These are phyloP conservation scores for Miichthys miiuy DNA, from an alignment of 2,797 vertebrate species.

Conservation along the genomic window DNA sequence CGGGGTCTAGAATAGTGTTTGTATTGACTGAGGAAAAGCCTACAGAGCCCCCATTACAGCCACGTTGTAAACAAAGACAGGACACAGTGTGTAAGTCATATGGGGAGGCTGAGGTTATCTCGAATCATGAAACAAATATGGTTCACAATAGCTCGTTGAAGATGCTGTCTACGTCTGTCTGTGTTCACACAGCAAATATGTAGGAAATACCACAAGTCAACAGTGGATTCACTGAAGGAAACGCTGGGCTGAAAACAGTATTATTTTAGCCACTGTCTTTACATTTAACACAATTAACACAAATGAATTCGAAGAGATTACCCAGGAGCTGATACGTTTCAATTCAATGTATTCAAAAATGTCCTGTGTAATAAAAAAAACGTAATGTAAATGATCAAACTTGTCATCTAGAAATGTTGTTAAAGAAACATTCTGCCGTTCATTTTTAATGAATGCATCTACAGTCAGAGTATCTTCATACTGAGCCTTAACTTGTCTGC, in stretches of 20 bases:
- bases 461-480: neutral
- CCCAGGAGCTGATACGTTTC: neutral
- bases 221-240: conserved; percentile 4
- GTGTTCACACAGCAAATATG: conserved; percentile 14
- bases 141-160: conserved; percentile 33
- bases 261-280: neutral
- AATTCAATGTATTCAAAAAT: neutral
- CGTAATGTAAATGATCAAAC: neutral
- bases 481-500: neutral
- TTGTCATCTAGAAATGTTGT: neutral
- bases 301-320: neutral
- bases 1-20: conserved; percentile 66
- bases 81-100: conserved; percentile 56
- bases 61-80: conserved; percentile 72
- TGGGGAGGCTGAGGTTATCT: conserved; percentile 26
- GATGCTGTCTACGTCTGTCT: conserved; percentile 12
- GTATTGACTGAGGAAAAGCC: conserved; percentile 77
- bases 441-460: neutral
- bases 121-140: conserved; percentile 50
- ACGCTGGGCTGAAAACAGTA: neutral
- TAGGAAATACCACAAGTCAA: conserved; percentile 10
- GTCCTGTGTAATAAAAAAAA: neutral
- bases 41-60: conserved; percentile 68
- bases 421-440: neutral
- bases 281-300: neutral